A percentile compares a stretch with the other conserved stretches of the same genome.
Conservation (phyloP, 2,888 invertebrate genomes). For the Epistrophe eligans region DNA sequence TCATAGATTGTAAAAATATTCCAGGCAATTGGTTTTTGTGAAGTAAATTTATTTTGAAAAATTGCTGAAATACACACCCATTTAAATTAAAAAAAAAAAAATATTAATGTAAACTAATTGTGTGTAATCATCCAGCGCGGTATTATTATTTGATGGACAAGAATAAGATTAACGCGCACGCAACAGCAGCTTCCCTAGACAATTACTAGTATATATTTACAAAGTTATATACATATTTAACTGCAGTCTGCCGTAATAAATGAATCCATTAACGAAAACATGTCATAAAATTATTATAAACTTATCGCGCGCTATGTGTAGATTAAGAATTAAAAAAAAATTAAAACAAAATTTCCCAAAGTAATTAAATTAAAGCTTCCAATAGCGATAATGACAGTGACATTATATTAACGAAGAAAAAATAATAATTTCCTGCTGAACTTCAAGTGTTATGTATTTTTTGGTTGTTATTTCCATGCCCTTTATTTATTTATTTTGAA, state of each 20-base stretch:
- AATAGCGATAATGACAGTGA: not conserved
- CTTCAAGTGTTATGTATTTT: not conserved
- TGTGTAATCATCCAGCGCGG: not conserved
- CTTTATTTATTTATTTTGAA: not conserved
- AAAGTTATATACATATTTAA: not conserved
- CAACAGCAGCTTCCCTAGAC: not conserved
- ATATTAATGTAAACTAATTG: too few species aligned
- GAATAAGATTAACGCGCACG: not conserved
- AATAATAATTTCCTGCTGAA: not conserved
- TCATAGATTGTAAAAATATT: not conserved
- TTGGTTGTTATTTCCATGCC: not conserved
- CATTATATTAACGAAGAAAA: not conserved
- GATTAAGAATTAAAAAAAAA: not conserved
- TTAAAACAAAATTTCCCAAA: constrained; percentile 25
- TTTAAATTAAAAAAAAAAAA: too few species aligned
- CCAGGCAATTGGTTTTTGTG: not conserved
- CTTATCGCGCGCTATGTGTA: constrained; percentile 36
- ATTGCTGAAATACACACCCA: not conserved
- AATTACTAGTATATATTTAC: not conserved
- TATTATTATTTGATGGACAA: constrained; percentile 7
- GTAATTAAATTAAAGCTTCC: constrained; percentile 8
- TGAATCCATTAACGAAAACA: constrained; percentile 50
- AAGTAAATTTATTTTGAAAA: not conserved
- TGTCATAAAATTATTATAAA: constrained; percentile 37
- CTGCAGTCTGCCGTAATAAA: constrained; percentile 42